Evolutionary conservation across 2,113 vertebrate species (phyloP).

Genomic region (Fregata magnificens): DNA sequence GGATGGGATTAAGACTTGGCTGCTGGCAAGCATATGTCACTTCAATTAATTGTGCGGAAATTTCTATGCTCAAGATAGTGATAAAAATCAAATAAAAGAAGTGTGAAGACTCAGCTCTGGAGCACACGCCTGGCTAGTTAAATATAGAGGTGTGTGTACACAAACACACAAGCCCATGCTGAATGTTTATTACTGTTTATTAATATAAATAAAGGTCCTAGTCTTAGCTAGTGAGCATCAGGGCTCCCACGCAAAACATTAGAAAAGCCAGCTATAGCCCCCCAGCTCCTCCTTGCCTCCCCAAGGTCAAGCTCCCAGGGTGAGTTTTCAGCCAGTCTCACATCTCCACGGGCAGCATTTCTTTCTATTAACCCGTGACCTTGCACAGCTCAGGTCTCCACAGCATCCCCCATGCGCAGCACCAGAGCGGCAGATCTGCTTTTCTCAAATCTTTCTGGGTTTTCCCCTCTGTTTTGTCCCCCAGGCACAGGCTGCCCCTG

Average conservation of each 20-base stretch:
- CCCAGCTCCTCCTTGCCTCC: neutral
- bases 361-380: constrained; percentile 64
- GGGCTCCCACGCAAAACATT: neutral
- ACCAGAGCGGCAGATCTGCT: neutral
- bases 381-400: neutral
- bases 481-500: neutral
- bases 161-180: neutral
- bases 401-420: neutral
- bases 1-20: constrained; percentile 19
- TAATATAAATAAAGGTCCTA: neutral
- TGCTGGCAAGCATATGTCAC: constrained; percentile 29
- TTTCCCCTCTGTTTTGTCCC: neutral
- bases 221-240: neutral
- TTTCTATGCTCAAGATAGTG: neutral
- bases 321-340: neutral
- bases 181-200: neutral
- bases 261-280: neutral
- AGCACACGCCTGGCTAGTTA: neutral
- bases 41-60: neutral
- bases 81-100: constrained; percentile 35
- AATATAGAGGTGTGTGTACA: neutral
- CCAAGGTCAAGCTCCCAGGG: neutral
- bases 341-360: neutral
- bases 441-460: neutral
- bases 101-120: constrained; percentile 15